Conservation (phyloP, 1,140 invertebrate species). For the Zeugodacus cucurbitae region DNA sequence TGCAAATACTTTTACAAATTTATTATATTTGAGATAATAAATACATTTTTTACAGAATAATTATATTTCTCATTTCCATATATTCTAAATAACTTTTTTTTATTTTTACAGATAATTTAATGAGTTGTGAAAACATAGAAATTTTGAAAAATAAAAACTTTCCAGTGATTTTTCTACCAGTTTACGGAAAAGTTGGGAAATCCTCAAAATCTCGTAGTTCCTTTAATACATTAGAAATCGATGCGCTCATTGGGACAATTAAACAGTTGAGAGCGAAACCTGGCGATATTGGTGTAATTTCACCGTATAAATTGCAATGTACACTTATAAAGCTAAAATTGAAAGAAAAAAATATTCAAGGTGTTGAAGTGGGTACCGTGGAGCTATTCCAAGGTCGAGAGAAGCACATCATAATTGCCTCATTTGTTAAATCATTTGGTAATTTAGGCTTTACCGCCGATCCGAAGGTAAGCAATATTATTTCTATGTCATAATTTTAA, state of each 20-base stretch:
- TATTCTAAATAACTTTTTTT: too few relatives aligned
- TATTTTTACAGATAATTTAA: neutral
- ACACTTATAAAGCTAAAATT: constrained; percentile 68
- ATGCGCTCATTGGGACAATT: neutral
- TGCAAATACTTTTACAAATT: too few relatives aligned
- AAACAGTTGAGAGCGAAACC: neutral
- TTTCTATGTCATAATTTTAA: too few relatives aligned
- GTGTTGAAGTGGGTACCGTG: constrained; percentile 83
- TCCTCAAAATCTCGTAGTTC: neutral
- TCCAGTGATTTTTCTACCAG: neutral
- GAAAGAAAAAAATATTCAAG: constrained; percentile 52
- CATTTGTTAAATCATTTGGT: constrained; percentile 77
- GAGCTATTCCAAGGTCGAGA: constrained; percentile 92
- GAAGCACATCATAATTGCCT: constrained; percentile 81
- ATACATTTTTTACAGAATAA: too few relatives aligned
- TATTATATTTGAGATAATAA: too few relatives aligned
- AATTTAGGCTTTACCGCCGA: constrained; percentile 80
- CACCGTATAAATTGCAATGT: constrained; percentile 82
- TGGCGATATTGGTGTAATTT: constrained; percentile 82
- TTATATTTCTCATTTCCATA: too few relatives aligned
- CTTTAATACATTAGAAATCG: neutral
- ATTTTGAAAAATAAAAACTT: neutral
- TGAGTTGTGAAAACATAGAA: neutral
- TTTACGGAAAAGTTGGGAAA: neutral
- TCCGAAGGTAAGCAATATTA: constrained; percentile 68